Conservation (phyloP, 2,888 invertebrate genomes). For the Hirtodrosophila alboralis region DNA sequence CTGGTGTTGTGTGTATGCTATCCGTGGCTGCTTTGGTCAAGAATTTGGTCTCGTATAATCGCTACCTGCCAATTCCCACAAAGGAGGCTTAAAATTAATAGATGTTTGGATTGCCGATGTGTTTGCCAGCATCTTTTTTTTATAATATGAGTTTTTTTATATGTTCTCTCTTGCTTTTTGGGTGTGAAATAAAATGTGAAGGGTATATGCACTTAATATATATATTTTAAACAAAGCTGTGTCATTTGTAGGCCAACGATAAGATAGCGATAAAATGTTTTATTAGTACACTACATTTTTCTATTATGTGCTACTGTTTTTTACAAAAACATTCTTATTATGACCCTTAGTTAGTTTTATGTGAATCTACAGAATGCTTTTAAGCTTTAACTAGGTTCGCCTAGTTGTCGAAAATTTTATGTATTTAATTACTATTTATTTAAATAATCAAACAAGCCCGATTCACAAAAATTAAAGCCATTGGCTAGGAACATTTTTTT, state of each 20-base stretch:
- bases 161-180: slow-evolving; percentile 16
- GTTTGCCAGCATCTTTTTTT: slow-evolving; percentile 56
- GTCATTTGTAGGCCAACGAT: too few relatives aligned
- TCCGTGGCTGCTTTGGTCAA: slow-evolving; percentile 87
- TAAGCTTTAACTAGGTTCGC: too few relatives aligned
- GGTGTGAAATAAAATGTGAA: slow-evolving; percentile 15
- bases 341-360: too few relatives aligned
- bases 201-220: slow-evolving; percentile 38
- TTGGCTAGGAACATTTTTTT: too few relatives aligned
- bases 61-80: slow-evolving; percentile 79
- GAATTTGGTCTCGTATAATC: slow-evolving; percentile 79
- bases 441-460: too few relatives aligned
- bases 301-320: too few relatives aligned
- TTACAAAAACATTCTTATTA: too few relatives aligned
- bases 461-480: too few relatives aligned
- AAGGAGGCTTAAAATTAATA: slow-evolving; percentile 42
- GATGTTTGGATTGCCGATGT: slow-evolving; percentile 27
- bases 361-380: too few relatives aligned
- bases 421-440: too few relatives aligned
- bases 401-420: too few relatives aligned
- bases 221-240: slow-evolving; percentile 2
- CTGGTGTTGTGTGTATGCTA: slow-evolving; percentile 91
- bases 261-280: too few relatives aligned
- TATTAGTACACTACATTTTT: not conserved
- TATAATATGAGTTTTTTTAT: slow-evolving; percentile 6